Percentiles rank a stretch among this genome's conserved stretches.
phyloP scores from a whole-genome alignment of 2,888 invertebrate genomes.

The Cantharis flavilabris region DNA sequence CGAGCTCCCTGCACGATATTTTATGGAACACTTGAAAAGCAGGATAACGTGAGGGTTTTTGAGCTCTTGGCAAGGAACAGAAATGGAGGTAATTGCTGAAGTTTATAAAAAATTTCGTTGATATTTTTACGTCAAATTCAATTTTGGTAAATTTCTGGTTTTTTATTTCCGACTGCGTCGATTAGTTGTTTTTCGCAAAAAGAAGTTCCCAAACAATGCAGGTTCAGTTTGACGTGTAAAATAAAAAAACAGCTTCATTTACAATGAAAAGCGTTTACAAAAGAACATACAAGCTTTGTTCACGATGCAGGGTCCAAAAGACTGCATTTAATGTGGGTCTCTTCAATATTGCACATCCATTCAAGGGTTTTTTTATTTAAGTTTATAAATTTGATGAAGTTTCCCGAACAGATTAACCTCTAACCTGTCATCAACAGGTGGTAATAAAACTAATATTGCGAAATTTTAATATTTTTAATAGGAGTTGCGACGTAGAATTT shows the following conservation, averaged over 20 bases:
- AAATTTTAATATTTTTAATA: neutral
- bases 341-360: neutral
- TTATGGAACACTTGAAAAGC: neutral
- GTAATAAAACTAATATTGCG: neutral
- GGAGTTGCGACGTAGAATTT: neutral
- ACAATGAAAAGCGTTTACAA: neutral
- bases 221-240: neutral
- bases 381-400: neutral
- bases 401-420: neutral
- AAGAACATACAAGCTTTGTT: neutral
- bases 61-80: neutral
- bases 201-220: neutral
- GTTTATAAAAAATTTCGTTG: neutral
- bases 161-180: neutral
- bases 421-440: neutral
- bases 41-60: neutral
- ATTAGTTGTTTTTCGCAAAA: neutral
- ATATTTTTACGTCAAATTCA: neutral
- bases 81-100: neutral
- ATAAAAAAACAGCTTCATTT: neutral
- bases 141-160: neutral
- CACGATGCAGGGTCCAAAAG: neutral
- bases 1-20: neutral
- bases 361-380: neutral
- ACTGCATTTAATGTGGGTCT: neutral